phyloP scores from a whole-genome alignment of 1,140 invertebrate species.

The Sarcophaga peregrina region DNA sequence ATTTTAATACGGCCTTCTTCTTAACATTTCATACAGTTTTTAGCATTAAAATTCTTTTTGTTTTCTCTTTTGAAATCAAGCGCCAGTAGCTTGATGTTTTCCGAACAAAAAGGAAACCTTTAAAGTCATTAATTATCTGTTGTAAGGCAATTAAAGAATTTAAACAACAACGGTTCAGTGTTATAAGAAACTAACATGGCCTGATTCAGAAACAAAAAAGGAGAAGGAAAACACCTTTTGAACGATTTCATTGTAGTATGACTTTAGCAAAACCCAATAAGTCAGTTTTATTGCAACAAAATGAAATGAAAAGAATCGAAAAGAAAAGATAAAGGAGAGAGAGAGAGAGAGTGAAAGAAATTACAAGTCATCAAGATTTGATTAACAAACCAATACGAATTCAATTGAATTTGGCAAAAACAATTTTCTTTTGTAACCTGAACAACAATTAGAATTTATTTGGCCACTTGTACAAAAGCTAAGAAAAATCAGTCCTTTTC shows the following conservation, averaged over 20 bases:
- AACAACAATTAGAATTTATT: slow-evolving; percentile 22
- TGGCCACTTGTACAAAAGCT: not conserved
- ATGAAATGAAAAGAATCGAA: no score
- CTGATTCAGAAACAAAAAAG: not conserved
- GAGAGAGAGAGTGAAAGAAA: not conserved
- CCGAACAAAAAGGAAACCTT: not conserved
- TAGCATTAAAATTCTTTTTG: no score
- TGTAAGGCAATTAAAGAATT: slow-evolving; percentile 11
- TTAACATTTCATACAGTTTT: slow-evolving; percentile 16
- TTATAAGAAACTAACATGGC: not conserved
- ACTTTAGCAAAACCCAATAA: not conserved
- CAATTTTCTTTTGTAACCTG: slow-evolving; percentile 1
- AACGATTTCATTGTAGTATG: not conserved
- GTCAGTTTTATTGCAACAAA: no score
- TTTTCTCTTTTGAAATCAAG: not conserved
- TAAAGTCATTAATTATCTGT: slow-evolving; percentile 31
- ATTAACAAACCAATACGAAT: slow-evolving; percentile 37
- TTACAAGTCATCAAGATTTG: slow-evolving; percentile 29
- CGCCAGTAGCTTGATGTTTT: not conserved
- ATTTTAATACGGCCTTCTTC: no score
- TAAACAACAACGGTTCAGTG: not conserved
- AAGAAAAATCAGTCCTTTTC: not conserved
- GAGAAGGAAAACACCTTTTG: not conserved
- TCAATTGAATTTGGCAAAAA: slow-evolving; percentile 31
- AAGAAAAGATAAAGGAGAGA: not conserved